Conservation (phyloP, 1,140 invertebrate genomes). For the Pseudomyrmex pallidus region DNA sequence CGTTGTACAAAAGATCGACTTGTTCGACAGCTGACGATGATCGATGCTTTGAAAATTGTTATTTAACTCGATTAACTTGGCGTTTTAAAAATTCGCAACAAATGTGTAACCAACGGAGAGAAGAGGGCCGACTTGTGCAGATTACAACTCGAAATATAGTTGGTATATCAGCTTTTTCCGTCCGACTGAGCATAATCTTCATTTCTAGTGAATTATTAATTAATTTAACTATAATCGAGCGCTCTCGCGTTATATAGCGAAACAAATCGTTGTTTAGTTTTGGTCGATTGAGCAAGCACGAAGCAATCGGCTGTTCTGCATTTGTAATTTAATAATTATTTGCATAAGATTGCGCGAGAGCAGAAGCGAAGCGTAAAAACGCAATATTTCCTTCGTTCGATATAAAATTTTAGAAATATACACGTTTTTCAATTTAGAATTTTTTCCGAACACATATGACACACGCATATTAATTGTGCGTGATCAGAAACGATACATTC, state of each 20-base stretch:
- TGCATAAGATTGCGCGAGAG: not conserved
- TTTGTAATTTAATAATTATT: not conserved
- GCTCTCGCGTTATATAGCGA: not conserved
- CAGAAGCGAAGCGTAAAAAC: no score
- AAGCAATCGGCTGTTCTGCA: not conserved
- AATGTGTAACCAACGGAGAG: no score
- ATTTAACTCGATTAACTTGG: no score
- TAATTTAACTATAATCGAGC: not conserved
- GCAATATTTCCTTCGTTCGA: not conserved
- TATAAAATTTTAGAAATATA: not conserved
- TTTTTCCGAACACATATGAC: no score
- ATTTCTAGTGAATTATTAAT: slow-evolving; percentile 27
- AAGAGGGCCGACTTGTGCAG: not conserved
- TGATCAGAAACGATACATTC: not conserved
- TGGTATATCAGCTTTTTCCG: not conserved
- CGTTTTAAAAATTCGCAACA: no score
- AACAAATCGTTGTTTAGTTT: slow-evolving; percentile 26
- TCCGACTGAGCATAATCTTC: not conserved
- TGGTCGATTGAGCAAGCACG: slow-evolving; percentile 24
- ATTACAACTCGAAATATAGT: not conserved
- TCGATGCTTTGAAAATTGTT: no score
- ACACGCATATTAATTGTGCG: slow-evolving; percentile 9
- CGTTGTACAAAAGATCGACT: no score
- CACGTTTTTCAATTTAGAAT: not conserved
- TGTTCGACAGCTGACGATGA: no score